Conservation (phyloP, 2,797 vertebrate species). For the Triplophysa bombifrons region DNA sequence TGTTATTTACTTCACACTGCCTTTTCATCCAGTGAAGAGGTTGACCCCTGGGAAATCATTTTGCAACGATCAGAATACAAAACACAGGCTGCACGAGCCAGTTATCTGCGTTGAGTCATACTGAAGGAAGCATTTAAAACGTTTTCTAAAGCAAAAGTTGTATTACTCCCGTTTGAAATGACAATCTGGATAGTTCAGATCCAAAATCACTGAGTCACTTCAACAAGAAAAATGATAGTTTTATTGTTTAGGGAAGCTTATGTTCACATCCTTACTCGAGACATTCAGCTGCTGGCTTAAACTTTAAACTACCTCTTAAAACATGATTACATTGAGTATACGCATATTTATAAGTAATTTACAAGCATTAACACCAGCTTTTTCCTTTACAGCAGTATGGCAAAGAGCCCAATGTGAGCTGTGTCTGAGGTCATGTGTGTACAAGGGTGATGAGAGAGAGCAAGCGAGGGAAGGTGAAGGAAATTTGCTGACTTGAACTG, state of each 20-base stretch:
- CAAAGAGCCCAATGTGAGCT: conserved; percentile 8
- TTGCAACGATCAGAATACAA: conserved; percentile 47
- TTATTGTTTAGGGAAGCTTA: conserved; percentile 26
- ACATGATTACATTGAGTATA: background rate
- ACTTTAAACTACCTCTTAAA: background rate
- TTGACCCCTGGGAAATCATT: conserved; percentile 48
- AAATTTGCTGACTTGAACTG: conserved; percentile 62
- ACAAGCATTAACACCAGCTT: background rate
- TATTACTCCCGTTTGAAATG: conserved; percentile 23
- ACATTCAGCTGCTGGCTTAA: conserved; percentile 14
- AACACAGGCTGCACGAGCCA: conserved; percentile 29
- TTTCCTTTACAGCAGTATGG: background rate
- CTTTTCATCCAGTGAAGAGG: background rate
- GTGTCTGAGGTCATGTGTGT: conserved; percentile 23
- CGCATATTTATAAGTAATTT: conserved; percentile 27
- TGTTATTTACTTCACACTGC: conserved; percentile 26
- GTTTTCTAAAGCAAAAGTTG: conserved; percentile 14
- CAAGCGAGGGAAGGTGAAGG: conserved; percentile 51
- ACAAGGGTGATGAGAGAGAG: conserved; percentile 37
- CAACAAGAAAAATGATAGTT: conserved; percentile 16
- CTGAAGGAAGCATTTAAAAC: conserved; percentile 41
- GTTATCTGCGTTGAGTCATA: conserved; percentile 17
- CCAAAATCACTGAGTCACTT: conserved; percentile 8
- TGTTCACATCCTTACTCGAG: conserved; percentile 9
- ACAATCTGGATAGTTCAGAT: conserved; percentile 29